Evolutionary conservation across 2,113 vertebrate species (phyloP).

Genomic region (Nicator chloris): DNA sequence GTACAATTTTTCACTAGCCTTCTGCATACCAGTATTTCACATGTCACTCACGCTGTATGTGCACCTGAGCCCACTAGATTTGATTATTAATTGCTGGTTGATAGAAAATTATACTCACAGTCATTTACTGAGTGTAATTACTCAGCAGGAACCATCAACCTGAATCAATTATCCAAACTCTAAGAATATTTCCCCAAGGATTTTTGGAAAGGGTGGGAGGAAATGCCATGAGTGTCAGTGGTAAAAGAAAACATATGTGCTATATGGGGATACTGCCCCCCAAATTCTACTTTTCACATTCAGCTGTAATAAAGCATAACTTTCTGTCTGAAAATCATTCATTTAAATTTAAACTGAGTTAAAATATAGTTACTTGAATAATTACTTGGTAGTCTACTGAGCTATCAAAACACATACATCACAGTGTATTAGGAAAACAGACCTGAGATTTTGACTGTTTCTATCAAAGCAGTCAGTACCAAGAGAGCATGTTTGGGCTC

Average conservation of each 20-base stretch:
- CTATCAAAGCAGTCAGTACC: background rate
- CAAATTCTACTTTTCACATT: background rate
- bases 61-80: slow-evolving; percentile 29
- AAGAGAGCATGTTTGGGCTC: background rate
- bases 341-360: background rate
- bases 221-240: background rate
- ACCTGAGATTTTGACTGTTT: background rate
- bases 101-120: slow-evolving; percentile 38
- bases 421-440: background rate
- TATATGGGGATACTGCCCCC: background rate
- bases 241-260: background rate
- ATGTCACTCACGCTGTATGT: background rate
- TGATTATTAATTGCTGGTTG: slow-evolving; percentile 39
- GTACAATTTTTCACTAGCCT: background rate
- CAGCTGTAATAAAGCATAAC: background rate
- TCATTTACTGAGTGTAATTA: slow-evolving; percentile 31
- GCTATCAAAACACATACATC: background rate
- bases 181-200: background rate
- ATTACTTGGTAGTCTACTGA: background rate
- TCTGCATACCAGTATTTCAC: background rate
- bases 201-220: background rate
- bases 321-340: background rate
- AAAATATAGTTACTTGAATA: background rate
- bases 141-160: background rate
- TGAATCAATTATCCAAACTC: slow-evolving; percentile 22